Base-by-base conservation (phyloP, 2,797 vertebrate species). In the Silurus lanzhouensis region DNA sequence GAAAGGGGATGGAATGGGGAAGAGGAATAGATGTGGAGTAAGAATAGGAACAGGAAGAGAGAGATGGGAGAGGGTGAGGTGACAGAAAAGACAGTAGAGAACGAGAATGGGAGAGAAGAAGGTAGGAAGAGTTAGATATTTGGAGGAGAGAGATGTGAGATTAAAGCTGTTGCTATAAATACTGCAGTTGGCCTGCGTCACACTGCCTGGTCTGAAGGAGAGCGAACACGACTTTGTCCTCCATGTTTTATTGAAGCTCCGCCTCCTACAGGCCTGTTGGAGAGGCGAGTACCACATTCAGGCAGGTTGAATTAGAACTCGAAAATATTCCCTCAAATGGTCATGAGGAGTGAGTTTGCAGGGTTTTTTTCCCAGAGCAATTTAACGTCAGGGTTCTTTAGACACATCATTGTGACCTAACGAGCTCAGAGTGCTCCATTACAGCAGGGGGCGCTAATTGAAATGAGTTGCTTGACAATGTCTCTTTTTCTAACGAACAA, bases 111-210 rank as follows among this genome's bases (percentile, higher is more conserved):
- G 6, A 31, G 64, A 67, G 79, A 31, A 64, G 38, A 15, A 19
- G 81, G 66, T 58, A 58, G 22, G 61, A 44, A 70, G 66, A 38
- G 20, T n/a, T 14, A 76, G 13, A 74, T 25, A 25, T 27, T 75
- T 27, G 52, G 74, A 63, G 31, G 58, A 79, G 60, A 31, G 81
- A 48, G 81, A 64, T 79, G 64, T 3, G 25, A 57, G 80, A 68
- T 68, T 81, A 31, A 68, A 31, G 48, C 66, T 57, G 81, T 38
- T 68, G 48, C 80, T 83, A 88, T 90, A 78, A 90, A 91, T 91
- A 90, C 88, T 89, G 89, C 82, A 86, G 71, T 38, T 74, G 17
- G 13, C 88, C 89, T 89, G 70, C 85, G 81, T 90, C 82, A 83
- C 83, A 82, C 57, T 81, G 86, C 84, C 87, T 87, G 67, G 60